These are phyloP conservation scores for Hololepta plana DNA, from an alignment of 2,888 invertebrate genomes.

Conservation along the genomic window DNA sequence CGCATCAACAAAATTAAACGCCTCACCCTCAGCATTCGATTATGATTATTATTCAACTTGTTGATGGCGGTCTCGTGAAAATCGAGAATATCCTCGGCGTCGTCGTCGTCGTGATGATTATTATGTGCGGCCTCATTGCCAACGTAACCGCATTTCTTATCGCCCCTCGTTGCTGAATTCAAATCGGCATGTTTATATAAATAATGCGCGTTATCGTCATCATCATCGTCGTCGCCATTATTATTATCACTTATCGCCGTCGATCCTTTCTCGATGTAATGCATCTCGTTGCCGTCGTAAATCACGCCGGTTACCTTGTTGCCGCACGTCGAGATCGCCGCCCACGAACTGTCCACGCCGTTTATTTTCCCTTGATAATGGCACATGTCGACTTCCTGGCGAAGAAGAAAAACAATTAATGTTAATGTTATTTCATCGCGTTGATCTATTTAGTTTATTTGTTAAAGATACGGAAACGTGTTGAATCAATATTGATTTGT, in stretches of 20 bases:
- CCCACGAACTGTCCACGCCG: constrained; percentile 53
- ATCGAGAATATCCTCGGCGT: constrained; percentile 4
- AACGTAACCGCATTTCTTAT: constrained; percentile 39
- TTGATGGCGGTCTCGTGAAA: not conserved
- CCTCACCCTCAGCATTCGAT: constrained; percentile 48
- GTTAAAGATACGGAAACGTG: too few species aligned
- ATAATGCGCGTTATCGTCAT: constrained; percentile 30
- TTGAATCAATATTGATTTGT: too few species aligned
- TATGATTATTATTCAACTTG: constrained; percentile 23
- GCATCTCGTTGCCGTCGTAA: constrained; percentile 57
- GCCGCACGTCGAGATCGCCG: constrained; percentile 67
- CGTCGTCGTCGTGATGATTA: constrained; percentile 21
- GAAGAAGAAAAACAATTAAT: constrained; percentile 6
- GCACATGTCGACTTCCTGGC: constrained; percentile 57
- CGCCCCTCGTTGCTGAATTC: constrained; percentile 28
- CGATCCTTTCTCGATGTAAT: constrained; percentile 43
- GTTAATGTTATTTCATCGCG: constrained; percentile 3
- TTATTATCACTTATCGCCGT: constrained; percentile 13
- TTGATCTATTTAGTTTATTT: constrained; percentile 2
- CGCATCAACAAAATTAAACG: constrained; percentile 1
- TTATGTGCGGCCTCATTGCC: constrained; percentile 15
- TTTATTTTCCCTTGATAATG: constrained; percentile 63
- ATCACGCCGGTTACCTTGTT: constrained; percentile 56
- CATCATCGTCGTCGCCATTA: constrained; percentile 6
- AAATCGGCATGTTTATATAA: constrained; percentile 50